Percentiles rank a stretch among this genome's conserved stretches.
phyloP scores from a whole-genome alignment of 1,140 invertebrate genomes.

The Drosophila parvula region DNA sequence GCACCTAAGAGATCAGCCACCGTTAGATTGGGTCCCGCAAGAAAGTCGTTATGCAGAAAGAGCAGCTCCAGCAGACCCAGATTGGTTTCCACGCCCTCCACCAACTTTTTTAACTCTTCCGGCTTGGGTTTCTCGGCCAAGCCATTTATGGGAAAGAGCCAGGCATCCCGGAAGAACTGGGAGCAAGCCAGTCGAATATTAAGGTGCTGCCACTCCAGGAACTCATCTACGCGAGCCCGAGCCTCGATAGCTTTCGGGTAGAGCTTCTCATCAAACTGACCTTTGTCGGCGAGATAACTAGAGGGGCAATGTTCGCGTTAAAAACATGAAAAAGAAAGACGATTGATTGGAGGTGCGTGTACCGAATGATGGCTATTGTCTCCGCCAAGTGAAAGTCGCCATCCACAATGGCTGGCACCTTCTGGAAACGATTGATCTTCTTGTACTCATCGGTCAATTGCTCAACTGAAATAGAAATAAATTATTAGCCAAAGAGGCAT shows the following conservation, averaged over 20 bases:
- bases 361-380: conserved; percentile 88
- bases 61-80: conserved; percentile 87
- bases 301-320: neutral
- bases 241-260: conserved; percentile 88
- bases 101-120: conserved; percentile 84
- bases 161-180: conserved; percentile 88
- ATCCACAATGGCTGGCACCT: conserved; percentile 91
- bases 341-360: neutral
- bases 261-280: conserved; percentile 86
- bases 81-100: conserved; percentile 84
- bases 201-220: conserved; percentile 93
- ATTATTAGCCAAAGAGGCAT: neutral
- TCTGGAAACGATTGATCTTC: conserved; percentile 90
- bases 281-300: conserved; percentile 74
- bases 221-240: conserved; percentile 92
- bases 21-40: conserved; percentile 88
- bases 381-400: conserved; percentile 91
- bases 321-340: neutral
- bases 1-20: conserved; percentile 92
- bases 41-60: conserved; percentile 87
- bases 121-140: conserved; percentile 83
- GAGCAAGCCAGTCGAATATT: conserved; percentile 88
- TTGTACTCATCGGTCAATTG: conserved; percentile 89
- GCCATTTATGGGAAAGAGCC: conserved; percentile 84
- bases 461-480: conserved; percentile 85